Base-by-base conservation (phyloP, 2,113 vertebrate genomes). In the Mirza zaza region DNA sequence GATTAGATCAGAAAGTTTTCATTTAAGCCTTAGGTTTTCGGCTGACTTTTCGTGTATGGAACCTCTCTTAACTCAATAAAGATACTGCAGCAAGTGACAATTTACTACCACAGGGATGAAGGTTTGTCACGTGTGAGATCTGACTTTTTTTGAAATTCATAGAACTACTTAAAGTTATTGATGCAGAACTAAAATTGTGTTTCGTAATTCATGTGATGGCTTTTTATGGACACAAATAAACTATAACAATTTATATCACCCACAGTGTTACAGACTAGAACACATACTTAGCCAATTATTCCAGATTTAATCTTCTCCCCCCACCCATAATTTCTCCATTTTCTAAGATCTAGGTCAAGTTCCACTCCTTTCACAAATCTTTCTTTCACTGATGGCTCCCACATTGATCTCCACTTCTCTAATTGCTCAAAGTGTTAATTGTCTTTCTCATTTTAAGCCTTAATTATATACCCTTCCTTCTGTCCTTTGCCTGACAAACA, bases 401-500 rank as follows among this genome's bases (percentile, higher is more conserved):
- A 65, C 36, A 18, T 15, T 32, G 25, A 84, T 57, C 18, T 71
- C 39, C 76, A 32, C 20, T 76, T 96, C 71, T 71, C 52, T 59
- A 75, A 52, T 91, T 18, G 90, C 61, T 39, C 11, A 14, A 73
- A 73, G 25, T 3, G 17, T 12, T 61, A n/a, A 86, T 75, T n/a
- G 27, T 73, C 68, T 95, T 79, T 75, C n/a, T 89, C 48, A 45
- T 45, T 89, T 90, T 82, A 95, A 34, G 39, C 86, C 79, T 95
- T 91, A 73, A 68, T 83, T 95, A 42, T 48, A 81, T 25, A 34
- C 1, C n/a, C 52, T 70, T 91, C 18, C 76, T 65, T 90, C 4
- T 90, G 39, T 79, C 2, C 27, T 75, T 65, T 68, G n/a, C 48
- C 50, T 65, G 23, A 61, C 17, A 42, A 84, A 75, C 15, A 48